phyloP scores from a whole-genome alignment of 2,797 vertebrate genomes.

The Dipus sagitta region DNA sequence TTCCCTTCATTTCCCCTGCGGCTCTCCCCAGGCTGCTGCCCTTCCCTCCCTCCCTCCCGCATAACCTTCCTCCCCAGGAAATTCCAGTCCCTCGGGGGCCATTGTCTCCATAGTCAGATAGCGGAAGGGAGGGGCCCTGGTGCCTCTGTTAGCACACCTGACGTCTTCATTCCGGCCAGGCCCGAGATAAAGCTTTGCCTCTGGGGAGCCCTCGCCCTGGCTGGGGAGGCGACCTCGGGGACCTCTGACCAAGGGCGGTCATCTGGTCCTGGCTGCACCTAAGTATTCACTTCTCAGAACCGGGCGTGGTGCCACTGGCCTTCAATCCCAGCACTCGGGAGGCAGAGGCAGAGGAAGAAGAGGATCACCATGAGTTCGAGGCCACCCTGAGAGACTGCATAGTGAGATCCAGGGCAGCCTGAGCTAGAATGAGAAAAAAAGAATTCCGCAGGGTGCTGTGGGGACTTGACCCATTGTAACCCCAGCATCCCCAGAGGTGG shows the following conservation, averaged over 20 bases:
- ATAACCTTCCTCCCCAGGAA: neutral
- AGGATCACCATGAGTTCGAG: no score
- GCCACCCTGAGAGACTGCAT: neutral
- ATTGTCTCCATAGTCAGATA: neutral
- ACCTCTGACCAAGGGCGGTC: neutral
- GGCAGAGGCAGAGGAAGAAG: no score
- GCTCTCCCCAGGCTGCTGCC: neutral
- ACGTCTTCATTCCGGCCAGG: neutral
- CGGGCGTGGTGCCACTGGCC: no score
- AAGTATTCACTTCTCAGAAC: neutral
- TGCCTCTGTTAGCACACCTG: neutral
- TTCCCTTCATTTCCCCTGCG: neutral
- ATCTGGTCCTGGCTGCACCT: neutral
- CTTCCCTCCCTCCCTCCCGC: neutral
- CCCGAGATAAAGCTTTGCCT: neutral
- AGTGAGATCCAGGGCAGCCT: no score
- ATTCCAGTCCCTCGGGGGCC: conserved; percentile 5
- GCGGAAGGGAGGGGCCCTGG: neutral
- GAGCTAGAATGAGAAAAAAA: no score
- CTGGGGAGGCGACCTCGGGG: neutral
- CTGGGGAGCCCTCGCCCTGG: neutral
- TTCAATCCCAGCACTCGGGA: neutral
- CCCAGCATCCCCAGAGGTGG: no score
- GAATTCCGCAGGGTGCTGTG: no score
- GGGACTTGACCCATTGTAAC: no score